Base-by-base conservation (phyloP, 2,797 vertebrate genomes). In the Poeciliopsis infans region DNA sequence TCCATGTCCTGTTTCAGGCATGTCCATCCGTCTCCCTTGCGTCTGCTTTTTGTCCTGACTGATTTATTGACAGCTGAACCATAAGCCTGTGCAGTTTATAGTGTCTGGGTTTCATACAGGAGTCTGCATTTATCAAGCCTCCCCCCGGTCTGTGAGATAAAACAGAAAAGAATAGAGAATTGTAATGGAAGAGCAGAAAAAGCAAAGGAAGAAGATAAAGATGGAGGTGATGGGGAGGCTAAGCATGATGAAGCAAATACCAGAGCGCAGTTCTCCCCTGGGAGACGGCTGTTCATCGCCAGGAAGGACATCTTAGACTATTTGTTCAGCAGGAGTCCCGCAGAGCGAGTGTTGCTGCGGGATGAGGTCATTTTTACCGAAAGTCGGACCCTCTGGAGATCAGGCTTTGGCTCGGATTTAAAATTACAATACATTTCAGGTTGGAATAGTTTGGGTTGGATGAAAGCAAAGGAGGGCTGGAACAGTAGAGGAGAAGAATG, bases 21-120 rank as follows among this genome's bases (percentile, higher is more conserved):
- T 41, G 66, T 61, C 74, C 76, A 45, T 79, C 64, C 3, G 0
- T 72, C 68, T 79, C 41, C 46, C 43, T 47, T 15, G 57, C 86
- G 90, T 86, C 90, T 88, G 86, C 79, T 85, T 85, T 86, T 78
- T 82, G 82, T 91, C 84, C 78, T 11, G 75, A 23, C 76, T 78
- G 85, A 91, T 88, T 88, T 82, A 86, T 72, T 81, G 82, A 85
- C 79, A 75, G 78, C 73, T 76, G 69, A 82, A 86, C 69, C 45
- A 83, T 74, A 36, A 76, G 72, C 76, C 79, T 64, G 36, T 43
- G 74, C n/a, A 82, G 46, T 77, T 85, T 79, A 80, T 78, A 71
- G 45, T 55, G 81, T 83, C 79, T 79, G 76, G 66, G 69, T 59
- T 76, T 85, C 57, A 43, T 80, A 84, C 83, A 75, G 85, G 68